Percentiles rank a stretch among this genome's conserved stretches.
phyloP scores from a whole-genome alignment of 2,797 vertebrate genomes.

The Margarornis squamiger region DNA sequence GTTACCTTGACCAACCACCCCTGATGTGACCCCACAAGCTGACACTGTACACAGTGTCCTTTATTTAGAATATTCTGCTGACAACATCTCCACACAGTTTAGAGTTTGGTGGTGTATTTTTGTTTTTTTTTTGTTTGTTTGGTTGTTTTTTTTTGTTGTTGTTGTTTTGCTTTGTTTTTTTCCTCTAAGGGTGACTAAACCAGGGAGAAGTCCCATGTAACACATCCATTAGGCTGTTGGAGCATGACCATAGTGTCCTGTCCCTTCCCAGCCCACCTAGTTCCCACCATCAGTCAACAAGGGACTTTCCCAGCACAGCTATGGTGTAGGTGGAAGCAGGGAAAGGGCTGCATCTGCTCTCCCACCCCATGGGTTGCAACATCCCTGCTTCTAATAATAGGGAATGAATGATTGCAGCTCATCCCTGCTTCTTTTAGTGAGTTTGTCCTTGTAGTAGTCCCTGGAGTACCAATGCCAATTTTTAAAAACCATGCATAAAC shows the following conservation, averaged over 20 bases:
- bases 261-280: not conserved
- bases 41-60: not conserved
- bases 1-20: not conserved
- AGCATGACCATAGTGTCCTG: not conserved
- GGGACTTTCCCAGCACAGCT: not conserved
- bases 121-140: too few species aligned
- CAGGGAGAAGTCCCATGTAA: not conserved
- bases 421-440: not conserved
- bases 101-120: not conserved
- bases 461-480: not conserved
- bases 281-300: not conserved
- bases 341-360: not conserved
- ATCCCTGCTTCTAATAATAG: fast-evolving
- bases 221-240: not conserved
- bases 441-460: not conserved
- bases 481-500: not conserved
- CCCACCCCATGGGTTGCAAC: not conserved
- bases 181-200: not conserved
- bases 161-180: fast-evolving
- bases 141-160: fast-evolving
- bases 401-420: not conserved
- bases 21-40: not conserved
- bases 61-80: not conserved
- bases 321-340: not conserved
- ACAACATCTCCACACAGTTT: not conserved